A percentile compares a stretch with the other conserved stretches of the same genome.
Evolutionary conservation across 2,888 invertebrate species (phyloP).

Genomic region (Escarpia spicata): DNA sequence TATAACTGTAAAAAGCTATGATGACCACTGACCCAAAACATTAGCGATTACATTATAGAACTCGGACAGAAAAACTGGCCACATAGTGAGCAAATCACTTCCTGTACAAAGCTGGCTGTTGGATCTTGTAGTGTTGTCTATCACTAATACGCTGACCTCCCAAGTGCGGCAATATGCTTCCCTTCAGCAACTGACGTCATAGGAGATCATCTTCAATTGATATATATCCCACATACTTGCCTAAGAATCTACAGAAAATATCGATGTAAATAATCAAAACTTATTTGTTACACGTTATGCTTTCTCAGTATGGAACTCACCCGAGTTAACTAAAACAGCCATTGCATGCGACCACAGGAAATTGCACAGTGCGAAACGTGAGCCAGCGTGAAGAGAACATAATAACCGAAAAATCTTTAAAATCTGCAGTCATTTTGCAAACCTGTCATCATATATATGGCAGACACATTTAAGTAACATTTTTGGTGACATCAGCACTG

Average conservation of each 20-base stretch:
- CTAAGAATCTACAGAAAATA: neutral
- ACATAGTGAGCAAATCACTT: neutral
- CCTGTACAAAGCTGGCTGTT: neutral
- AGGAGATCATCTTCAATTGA: neutral
- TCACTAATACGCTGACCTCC: neutral
- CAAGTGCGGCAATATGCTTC: neutral
- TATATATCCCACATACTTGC: neutral
- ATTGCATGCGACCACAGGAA: neutral
- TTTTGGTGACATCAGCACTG: neutral
- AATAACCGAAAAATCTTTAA: neutral
- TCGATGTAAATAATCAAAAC: neutral
- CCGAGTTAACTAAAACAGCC: neutral
- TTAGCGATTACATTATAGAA: neutral
- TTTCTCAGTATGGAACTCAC: neutral
- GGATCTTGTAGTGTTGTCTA: neutral
- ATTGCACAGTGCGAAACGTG: neutral
- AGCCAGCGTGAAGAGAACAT: neutral
- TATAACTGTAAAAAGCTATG: neutral
- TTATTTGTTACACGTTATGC: neutral
- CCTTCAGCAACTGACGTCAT: neutral
- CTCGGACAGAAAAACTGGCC: neutral
- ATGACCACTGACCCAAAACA: neutral
- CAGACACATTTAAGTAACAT: neutral
- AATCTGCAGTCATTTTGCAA: neutral
- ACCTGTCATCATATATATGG: neutral